These are phyloP conservation scores for Linyphia triangularis DNA, from an alignment of 2,888 invertebrate genomes.

Conservation along the genomic window DNA sequence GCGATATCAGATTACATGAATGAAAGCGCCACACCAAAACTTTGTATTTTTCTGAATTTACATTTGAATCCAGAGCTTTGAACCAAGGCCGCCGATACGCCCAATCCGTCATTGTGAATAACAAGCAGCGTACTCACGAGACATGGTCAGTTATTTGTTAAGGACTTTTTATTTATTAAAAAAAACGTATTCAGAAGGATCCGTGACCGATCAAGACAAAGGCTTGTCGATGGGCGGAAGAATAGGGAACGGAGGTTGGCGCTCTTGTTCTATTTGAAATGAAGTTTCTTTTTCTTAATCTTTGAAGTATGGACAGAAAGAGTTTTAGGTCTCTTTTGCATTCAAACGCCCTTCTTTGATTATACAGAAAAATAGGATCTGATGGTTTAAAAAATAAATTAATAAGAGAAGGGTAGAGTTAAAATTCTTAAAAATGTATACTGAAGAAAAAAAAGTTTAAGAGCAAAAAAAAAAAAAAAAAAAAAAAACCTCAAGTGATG, in stretches of 20 bases:
- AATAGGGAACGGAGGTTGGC: neutral
- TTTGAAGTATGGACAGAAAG: neutral
- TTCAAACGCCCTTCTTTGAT: neutral
- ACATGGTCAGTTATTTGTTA: neutral
- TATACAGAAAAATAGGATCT: too few relatives aligned
- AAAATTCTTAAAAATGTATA: too few relatives aligned
- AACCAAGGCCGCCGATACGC: conserved; percentile 14
- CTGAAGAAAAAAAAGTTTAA: too few relatives aligned
- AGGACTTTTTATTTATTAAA: neutral
- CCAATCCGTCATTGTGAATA: neutral
- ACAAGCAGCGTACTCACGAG: neutral
- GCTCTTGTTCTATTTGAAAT: neutral
- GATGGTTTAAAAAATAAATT: too few relatives aligned
- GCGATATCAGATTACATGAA: neutral
- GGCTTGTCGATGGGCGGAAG: neutral
- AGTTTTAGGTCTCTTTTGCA: neutral
- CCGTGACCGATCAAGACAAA: neutral
- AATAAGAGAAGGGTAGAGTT: too few relatives aligned
- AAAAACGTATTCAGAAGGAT: neutral
- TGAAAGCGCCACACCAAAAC: neutral
- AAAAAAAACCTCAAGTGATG: too few relatives aligned
- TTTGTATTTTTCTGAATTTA: neutral
- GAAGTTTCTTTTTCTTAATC: neutral
- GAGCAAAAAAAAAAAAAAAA: too few relatives aligned
- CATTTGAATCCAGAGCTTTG: neutral